phyloP scores from a whole-genome alignment of 2,113 vertebrate genomes.

The Vidua macroura region DNA sequence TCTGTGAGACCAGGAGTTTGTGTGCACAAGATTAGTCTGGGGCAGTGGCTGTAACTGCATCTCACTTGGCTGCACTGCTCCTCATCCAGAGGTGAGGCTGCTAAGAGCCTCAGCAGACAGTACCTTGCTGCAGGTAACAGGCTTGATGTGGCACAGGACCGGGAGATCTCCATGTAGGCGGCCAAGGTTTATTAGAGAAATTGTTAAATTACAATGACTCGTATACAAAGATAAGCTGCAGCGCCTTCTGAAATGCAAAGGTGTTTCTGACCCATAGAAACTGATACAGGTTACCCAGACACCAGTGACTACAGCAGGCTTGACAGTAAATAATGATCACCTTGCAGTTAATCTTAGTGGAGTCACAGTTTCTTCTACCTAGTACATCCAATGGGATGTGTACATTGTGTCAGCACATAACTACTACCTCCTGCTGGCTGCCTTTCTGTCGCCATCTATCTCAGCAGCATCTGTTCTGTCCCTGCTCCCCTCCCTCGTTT shows the following conservation, averaged over 20 bases:
- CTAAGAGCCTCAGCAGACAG: background rate
- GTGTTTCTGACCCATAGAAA: background rate
- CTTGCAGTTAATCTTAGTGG: background rate
- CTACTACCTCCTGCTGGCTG: background rate
- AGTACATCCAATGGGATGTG: constrained; percentile 53
- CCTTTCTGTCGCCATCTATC: background rate
- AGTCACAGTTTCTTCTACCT: background rate
- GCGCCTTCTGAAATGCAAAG: constrained; percentile 18
- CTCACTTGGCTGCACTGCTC: background rate
- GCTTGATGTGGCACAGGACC: background rate
- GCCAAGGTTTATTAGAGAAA: constrained; percentile 57
- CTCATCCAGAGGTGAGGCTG: background rate
- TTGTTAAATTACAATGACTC: background rate
- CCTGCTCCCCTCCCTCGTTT: background rate
- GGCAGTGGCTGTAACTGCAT: background rate
- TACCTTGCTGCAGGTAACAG: background rate
- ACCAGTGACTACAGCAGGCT: background rate
- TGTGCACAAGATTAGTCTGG: accelerated
- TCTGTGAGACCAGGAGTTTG: background rate
- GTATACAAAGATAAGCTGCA: constrained; percentile 23
- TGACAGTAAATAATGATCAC: background rate
- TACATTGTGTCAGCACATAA: background rate
- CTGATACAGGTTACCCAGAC: background rate
- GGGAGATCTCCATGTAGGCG: background rate
- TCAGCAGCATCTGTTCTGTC: background rate